These are phyloP conservation scores for Calidris pygmaea DNA, from an alignment of 2,113 vertebrate species.

Conservation along the genomic window DNA sequence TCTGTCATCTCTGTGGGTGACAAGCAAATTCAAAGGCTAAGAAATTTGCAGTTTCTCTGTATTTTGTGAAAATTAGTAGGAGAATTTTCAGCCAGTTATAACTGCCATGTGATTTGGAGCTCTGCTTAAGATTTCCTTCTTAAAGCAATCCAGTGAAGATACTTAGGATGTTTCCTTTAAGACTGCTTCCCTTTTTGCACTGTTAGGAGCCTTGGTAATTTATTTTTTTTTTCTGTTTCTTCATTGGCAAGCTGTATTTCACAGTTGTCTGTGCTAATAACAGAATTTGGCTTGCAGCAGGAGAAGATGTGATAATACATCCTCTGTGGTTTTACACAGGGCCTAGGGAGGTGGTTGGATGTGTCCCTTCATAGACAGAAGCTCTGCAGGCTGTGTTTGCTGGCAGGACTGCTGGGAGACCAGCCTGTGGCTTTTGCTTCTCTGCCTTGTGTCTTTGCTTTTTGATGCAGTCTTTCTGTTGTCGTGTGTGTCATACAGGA, in stretches of 20 bases:
- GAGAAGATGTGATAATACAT: fast-evolving
- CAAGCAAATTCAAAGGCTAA: not conserved
- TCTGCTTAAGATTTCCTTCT: not conserved
- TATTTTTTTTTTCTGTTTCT: not conserved
- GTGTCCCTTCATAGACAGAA: not conserved
- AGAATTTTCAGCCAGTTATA: not conserved
- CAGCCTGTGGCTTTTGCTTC: not conserved
- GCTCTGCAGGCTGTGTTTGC: not conserved
- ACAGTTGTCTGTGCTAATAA: not conserved
- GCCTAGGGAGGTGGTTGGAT: not conserved
- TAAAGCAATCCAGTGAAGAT: not conserved
- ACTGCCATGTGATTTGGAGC: not conserved
- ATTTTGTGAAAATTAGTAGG: not conserved
- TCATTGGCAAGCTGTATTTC: not conserved
- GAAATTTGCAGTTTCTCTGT: not conserved
- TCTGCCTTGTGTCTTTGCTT: not conserved
- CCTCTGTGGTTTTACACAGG: not conserved
- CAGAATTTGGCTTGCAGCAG: not conserved
- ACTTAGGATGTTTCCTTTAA: not conserved
- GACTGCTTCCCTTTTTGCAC: not conserved
- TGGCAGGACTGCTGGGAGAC: not conserved
- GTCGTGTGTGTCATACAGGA: not conserved
- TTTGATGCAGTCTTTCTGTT: not conserved
- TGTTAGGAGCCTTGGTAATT: not conserved
- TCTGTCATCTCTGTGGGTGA: not conserved